phyloP scores from a whole-genome alignment of 2,113 vertebrate genomes.

The Silurus glanis region DNA sequence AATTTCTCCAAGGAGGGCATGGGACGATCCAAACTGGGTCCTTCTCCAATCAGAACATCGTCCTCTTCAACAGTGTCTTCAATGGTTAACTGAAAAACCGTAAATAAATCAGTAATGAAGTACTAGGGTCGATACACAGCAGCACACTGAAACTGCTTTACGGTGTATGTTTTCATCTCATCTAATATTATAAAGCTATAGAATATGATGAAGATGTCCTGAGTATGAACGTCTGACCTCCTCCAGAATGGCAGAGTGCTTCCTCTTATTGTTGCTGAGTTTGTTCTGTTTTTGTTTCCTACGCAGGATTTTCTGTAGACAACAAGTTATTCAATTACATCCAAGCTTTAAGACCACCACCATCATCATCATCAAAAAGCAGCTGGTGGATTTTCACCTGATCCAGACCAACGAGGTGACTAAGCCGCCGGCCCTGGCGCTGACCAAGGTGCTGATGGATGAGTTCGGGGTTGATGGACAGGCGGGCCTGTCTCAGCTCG shows the following conservation, averaged over 20 bases:
- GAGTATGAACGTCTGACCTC: constrained; percentile 59
- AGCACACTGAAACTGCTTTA: neutral
- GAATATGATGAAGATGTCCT: too few relatives aligned
- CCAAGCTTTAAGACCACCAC: neutral
- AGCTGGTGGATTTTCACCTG: constrained; percentile 60
- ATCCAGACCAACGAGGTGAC: constrained; percentile 71
- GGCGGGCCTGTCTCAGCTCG: constrained; percentile 70
- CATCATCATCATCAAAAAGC: neutral
- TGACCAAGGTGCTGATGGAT: constrained; percentile 33
- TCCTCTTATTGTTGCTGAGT: constrained; percentile 52
- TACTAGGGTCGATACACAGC: too few relatives aligned
- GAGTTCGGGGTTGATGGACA: constrained; percentile 47
- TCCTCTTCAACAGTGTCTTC: constrained; percentile 65
- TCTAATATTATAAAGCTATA: neutral
- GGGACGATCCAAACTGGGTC: constrained; percentile 74
- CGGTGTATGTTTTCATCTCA: neutral
- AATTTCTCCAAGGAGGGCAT: constrained; percentile 88
- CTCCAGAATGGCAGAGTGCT: constrained; percentile 63
- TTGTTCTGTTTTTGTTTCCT: constrained; percentile 69
- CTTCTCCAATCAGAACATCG: constrained; percentile 74
- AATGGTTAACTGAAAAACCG: neutral
- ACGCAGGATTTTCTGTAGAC: constrained; percentile 65
- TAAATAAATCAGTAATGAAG: neutral
- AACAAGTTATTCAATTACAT: neutral
- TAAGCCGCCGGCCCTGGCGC: constrained; percentile 64